A percentile compares a stretch with the other conserved stretches of the same genome.
Evolutionary conservation across 2,113 vertebrate species (phyloP).

Genomic region (Nyctereutes procyonoides): DNA sequence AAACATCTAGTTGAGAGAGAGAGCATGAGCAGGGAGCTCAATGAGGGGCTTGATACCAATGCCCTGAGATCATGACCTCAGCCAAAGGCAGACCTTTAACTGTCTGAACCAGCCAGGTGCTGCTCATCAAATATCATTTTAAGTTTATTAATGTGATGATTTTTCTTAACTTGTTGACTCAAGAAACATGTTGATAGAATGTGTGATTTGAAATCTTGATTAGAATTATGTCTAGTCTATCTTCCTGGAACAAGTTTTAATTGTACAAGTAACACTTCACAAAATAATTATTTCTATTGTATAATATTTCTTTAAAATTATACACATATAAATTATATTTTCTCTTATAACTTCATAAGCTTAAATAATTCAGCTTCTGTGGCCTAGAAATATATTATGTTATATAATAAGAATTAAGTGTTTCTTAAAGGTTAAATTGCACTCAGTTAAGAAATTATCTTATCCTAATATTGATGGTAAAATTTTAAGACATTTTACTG

Average conservation of each 20-base stretch:
- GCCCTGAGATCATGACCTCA: too few relatives aligned
- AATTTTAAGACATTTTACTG: not conserved
- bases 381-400: not conserved
- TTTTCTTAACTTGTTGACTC: not conserved
- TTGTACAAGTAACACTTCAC: not conserved
- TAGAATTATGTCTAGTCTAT: not conserved
- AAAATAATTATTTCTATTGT: not conserved
- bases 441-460: not conserved
- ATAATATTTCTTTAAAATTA: not conserved
- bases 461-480: not conserved
- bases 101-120: too few relatives aligned
- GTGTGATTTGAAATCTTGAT: not conserved
- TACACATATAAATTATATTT: not conserved
- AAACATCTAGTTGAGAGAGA: not conserved
- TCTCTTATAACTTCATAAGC: not conserved
- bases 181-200: not conserved
- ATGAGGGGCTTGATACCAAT: not conserved
- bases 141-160: not conserved
- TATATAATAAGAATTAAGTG: not conserved
- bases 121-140: not conserved
- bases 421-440: not conserved
- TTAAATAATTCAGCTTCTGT: not conserved
- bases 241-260: not conserved
- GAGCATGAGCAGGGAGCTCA: not conserved
- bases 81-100: too few relatives aligned